Base-by-base conservation (phyloP, 2,888 invertebrate genomes). In the Arge pagana region DNA sequence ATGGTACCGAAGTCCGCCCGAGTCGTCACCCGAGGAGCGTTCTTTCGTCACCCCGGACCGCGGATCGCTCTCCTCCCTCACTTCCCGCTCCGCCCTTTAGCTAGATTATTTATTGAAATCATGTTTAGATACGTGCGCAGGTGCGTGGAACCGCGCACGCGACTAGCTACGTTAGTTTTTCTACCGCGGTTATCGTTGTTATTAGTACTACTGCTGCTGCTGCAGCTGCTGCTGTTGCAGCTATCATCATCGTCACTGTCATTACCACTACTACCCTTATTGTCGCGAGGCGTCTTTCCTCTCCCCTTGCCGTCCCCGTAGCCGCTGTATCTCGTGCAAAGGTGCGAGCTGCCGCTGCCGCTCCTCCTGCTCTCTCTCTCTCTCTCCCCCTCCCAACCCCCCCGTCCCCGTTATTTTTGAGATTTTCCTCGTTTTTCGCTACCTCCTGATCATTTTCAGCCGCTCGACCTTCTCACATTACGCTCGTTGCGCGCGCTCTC, bases 61-160 rank as follows among this genome's bases (percentile, higher is more conserved):
- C 19, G 21, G 33, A 23, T 16, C 66, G 68, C 66, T 70, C 69
- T 33, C 71, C 61, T n/a, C n/a, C n/a, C n/a, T n/a, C n/a, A n/a
- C n/a, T n/a, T n/a, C n/a, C n/a, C n/a, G n/a, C n/a, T n/a, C n/a
- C n/a, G n/a, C n/a, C n/a, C n/a, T n/a, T n/a, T 72, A 72, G 72
- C 65, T 73, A 73, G 72, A 68, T 73, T 73, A 73, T 73, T 73
- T 73, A 73, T 73, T 72, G 68, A 72, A 72, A 70, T 68, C 69
- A 67, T 60, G 60, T 67, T 70, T 70, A 71, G 68, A 55, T 69
- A 65, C 53, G n/a, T n/a, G n/a, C n/a, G n/a, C n/a, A n/a, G n/a
- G n/a, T n/a, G n/a, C n/a, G n/a, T n/a, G n/a, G n/a, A n/a, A n/a
- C n/a, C n/a, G n/a, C n/a, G n/a, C n/a, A n/a, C n/a, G n/a, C n/a